Percentiles rank a stretch among this genome's conserved stretches.
Conservation (phyloP, 1,140 invertebrate genomes). For the Nomia melanderi region DNA sequence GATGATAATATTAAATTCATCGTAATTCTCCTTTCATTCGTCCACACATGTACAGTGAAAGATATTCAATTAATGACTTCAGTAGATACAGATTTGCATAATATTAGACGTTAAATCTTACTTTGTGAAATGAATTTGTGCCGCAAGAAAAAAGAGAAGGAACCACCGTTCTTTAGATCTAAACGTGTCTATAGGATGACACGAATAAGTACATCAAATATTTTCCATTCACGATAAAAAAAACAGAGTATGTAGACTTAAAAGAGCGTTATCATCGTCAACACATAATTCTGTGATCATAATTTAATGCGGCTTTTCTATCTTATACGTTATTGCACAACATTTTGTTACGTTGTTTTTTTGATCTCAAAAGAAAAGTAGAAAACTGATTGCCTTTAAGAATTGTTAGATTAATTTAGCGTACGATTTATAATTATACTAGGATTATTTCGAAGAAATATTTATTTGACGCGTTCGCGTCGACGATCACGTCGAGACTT, state of each 20-base stretch:
- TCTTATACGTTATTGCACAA: slow-evolving; percentile 38
- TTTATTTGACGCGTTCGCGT: slow-evolving; percentile 40
- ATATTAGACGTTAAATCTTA: slow-evolving; percentile 22
- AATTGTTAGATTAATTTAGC: slow-evolving; percentile 30
- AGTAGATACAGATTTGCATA: slow-evolving; percentile 25
- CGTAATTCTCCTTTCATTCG: slow-evolving; percentile 38
- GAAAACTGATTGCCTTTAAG: slow-evolving; percentile 30
- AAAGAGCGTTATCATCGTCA: slow-evolving; percentile 33
- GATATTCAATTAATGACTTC: slow-evolving; percentile 19
- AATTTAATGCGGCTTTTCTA: slow-evolving; percentile 22
- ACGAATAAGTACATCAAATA: slow-evolving; percentile 21
- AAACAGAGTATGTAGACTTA: slow-evolving; percentile 20
- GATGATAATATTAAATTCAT: slow-evolving; percentile 34
- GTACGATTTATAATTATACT: slow-evolving; percentile 18
- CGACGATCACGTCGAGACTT: slow-evolving; percentile 26
- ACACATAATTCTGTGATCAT: slow-evolving; percentile 36
- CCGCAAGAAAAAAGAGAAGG: neutral
- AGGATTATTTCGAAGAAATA: slow-evolving; percentile 12
- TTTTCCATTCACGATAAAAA: slow-evolving; percentile 26
- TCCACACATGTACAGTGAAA: slow-evolving; percentile 38
- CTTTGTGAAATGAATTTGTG: slow-evolving; percentile 9
- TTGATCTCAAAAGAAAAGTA: slow-evolving; percentile 53
- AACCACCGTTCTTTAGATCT: slow-evolving; percentile 1
- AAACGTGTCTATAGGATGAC: slow-evolving; percentile 6
- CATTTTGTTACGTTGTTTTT: slow-evolving; percentile 28